These are phyloP conservation scores for Atlantisia rogersi DNA, from an alignment of 2,113 vertebrate genomes.

Conservation along the genomic window DNA sequence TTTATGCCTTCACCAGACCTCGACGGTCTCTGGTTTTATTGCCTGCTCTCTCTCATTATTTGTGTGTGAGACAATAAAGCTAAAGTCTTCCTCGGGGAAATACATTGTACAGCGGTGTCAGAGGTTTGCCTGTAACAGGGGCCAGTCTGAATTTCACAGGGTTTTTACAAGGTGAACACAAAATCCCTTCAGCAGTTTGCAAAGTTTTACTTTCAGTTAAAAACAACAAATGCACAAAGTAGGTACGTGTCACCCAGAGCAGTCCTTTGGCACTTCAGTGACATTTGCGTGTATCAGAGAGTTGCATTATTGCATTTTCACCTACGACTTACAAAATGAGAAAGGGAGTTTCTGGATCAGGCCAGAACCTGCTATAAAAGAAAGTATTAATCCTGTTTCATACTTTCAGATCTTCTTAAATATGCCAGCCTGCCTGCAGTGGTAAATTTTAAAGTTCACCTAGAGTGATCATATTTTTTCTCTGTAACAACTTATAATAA, in stretches of 20 bases:
- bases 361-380: neutral
- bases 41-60: neutral
- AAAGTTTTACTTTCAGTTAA: neutral
- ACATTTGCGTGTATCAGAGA: neutral
- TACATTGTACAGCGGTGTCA: neutral
- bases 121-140: neutral
- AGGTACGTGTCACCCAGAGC: accelerated
- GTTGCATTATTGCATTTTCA: neutral
- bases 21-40: neutral
- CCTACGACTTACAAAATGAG: neutral
- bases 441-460: neutral
- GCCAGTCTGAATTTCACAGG: neutral
- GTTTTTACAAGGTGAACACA: neutral
- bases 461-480: neutral
- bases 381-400: neutral
- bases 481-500: neutral
- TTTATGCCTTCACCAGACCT: neutral
- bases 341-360: neutral
- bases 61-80: neutral
- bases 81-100: neutral
- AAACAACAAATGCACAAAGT: neutral
- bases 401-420: neutral
- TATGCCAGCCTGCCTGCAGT: accelerated
- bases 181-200: neutral
- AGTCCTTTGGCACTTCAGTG: neutral